phyloP scores from a whole-genome alignment of 2,113 vertebrate species.

The Corythornis cristatus region DNA sequence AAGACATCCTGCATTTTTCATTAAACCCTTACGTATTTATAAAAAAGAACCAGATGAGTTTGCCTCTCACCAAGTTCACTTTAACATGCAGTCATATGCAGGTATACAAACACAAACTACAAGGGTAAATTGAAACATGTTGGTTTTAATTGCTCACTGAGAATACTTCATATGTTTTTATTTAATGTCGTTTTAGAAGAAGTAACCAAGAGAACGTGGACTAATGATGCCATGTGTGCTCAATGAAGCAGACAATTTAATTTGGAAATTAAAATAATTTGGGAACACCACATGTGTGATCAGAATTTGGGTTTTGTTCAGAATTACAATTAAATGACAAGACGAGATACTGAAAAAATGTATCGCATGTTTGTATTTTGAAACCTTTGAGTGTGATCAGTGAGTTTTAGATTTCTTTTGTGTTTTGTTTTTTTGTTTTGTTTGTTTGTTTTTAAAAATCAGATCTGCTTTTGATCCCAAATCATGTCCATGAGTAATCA shows the following conservation, averaged over 20 bases:
- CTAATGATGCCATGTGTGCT: fast-evolving
- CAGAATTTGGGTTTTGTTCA: neutral
- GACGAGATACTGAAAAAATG: neutral
- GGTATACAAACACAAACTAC: neutral
- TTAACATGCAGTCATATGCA: neutral
- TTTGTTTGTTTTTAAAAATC: neutral
- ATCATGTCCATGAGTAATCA: neutral
- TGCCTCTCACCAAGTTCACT: neutral
- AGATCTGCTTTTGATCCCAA: neutral
- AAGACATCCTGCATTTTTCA: neutral
- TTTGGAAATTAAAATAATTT: neutral
- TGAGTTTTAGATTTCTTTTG: neutral
- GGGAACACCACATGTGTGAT: neutral
- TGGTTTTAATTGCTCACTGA: neutral
- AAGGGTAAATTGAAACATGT: neutral
- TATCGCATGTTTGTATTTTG: neutral
- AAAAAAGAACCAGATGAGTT: neutral
- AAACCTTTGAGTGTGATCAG: neutral
- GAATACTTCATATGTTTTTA: neutral
- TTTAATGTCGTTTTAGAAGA: neutral
- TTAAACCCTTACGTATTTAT: neutral
- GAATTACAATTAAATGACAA: neutral
- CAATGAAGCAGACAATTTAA: neutral
- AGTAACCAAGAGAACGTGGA: neutral
- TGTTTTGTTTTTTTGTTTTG: neutral